Evolutionary conservation across 37 sponge, comb jelly and placozoan genomes (phyloP).

Genomic region (Axinella damicornis): DNA sequence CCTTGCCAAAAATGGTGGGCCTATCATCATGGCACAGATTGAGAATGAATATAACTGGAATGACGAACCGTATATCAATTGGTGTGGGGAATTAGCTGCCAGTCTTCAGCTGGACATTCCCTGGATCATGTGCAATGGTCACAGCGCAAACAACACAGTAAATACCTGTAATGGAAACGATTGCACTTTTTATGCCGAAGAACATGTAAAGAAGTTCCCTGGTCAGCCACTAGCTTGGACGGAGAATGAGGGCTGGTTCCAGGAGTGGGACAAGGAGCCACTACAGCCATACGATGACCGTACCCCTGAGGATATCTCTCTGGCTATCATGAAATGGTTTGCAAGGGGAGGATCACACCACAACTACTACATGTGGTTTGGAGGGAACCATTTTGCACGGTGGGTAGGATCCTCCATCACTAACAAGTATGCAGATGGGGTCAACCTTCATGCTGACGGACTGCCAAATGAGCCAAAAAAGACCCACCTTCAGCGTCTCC

Average conservation of each 20-base stretch:
- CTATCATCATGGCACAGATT: conserved; percentile 68
- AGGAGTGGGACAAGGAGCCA: conserved; percentile 39
- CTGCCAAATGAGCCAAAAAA: conserved; percentile 63
- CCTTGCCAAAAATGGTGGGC: conserved; percentile 57
- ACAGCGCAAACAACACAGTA: conserved; percentile 60
- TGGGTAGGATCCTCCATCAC: conserved; percentile 29
- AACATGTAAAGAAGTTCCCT: conserved; percentile 33
- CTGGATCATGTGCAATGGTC: conserved; percentile 73
- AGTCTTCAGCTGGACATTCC: conserved; percentile 45
- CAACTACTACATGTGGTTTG: conserved; percentile 82
- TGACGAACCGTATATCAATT: conserved; percentile 43
- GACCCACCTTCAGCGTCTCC: conserved; percentile 40
- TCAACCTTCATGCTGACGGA: conserved; percentile 52
- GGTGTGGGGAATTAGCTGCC: conserved; percentile 58
- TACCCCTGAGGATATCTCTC: conserved; percentile 53
- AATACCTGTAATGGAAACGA: conserved; percentile 69
- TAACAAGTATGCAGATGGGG: conserved; percentile 56
- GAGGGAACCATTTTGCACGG: conserved; percentile 56
- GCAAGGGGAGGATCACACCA: conserved; percentile 59
- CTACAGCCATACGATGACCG: not conserved
- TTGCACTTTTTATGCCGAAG: conserved; percentile 29
- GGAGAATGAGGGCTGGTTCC: conserved; percentile 63
- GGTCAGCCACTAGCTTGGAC: conserved; percentile 73
- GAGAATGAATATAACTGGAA: conserved; percentile 60
- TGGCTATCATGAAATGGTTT: conserved; percentile 61